Evolutionary conservation across 2,113 vertebrate genomes (phyloP).

Genomic region (Proteles cristata): DNA sequence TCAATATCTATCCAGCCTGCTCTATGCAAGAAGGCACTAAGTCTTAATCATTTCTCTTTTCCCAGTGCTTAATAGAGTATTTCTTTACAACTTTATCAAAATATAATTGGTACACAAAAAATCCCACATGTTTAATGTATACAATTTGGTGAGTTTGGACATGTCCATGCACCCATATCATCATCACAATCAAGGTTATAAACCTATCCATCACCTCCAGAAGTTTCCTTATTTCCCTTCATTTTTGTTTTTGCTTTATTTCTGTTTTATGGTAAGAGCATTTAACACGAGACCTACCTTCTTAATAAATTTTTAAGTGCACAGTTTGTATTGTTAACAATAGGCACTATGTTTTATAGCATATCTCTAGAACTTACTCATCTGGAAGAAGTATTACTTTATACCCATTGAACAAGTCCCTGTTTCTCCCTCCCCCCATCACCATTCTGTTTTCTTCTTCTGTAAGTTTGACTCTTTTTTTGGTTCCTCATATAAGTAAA

Average conservation of each 20-base stretch:
- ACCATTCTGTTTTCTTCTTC: not conserved
- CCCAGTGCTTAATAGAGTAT: not conserved
- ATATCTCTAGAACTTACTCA: not conserved
- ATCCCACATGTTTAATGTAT: not conserved
- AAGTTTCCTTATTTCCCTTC: not conserved
- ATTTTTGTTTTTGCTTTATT: not conserved
- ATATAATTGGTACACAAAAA: not conserved
- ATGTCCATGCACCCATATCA: not conserved
- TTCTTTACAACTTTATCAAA: not conserved
- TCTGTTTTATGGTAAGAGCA: not conserved
- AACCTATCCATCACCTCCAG: not conserved
- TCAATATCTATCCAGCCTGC: not conserved
- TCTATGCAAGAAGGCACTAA: not conserved
- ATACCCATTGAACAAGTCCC: not conserved
- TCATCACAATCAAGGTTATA: not conserved
- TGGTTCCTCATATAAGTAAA: not conserved
- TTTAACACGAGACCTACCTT: not conserved
- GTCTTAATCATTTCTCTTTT: conserved; percentile 1
- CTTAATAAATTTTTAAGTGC: not conserved
- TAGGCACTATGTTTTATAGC: not conserved
- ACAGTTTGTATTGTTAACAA: not conserved
- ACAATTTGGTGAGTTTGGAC: not conserved
- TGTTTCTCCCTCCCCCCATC: not conserved
- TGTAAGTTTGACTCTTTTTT: not conserved
- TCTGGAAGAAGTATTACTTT: not conserved